Evolutionary conservation across 2,113 vertebrate genomes (phyloP), one percentile per base, ranked within the genome.

Genomic region (Salvelinus alpinus): DNA sequence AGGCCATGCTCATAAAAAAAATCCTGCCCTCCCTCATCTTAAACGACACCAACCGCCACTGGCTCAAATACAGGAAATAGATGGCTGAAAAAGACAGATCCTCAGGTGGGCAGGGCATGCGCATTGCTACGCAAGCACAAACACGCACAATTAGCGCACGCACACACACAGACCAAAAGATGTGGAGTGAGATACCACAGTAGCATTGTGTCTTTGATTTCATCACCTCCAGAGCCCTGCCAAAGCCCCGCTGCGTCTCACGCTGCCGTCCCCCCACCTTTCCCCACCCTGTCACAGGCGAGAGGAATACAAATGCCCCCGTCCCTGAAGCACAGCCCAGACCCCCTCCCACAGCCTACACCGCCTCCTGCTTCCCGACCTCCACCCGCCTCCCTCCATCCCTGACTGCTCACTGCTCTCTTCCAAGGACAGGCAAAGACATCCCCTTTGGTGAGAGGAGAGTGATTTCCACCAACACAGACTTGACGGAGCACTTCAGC

Each of bases 371-470:
- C 72, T 24, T 16, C 70, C 68, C 47, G 22, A n/a, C 51, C 31
- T 59, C 78, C 64, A 51, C 64, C 85, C 60, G 54, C 70, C 85
- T 85, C 77, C 74, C 77, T 87, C 82, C 80, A 83, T 88, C 83
- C 86, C 87, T 85, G 84, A 81, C 84, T 85, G 76, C 34, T 34
- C 34, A 34, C 34, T 34, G 34, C 85, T 85, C 84, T 71, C 79
- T 84, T 85, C 90, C 93, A 94, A 94, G 93, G 93, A 90, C 92
- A 84, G 86, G 82, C 92, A 93, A 94, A 92, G 91, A 90, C 90
- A 86, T 90, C 77, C 85, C 90, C 84, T 78, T 2, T 76, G 80
- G 85, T 71, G 79, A 86, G 83, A 86, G 89, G 80, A 85, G 83
- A 85, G 83, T 82, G 83, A 90, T 91, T 86, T 83, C 79, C 85